Evolutionary conservation across 2,797 vertebrate genomes (phyloP), one percentile per base, ranked within the genome.

Genomic region (Knipowitschia caucasica): DNA sequence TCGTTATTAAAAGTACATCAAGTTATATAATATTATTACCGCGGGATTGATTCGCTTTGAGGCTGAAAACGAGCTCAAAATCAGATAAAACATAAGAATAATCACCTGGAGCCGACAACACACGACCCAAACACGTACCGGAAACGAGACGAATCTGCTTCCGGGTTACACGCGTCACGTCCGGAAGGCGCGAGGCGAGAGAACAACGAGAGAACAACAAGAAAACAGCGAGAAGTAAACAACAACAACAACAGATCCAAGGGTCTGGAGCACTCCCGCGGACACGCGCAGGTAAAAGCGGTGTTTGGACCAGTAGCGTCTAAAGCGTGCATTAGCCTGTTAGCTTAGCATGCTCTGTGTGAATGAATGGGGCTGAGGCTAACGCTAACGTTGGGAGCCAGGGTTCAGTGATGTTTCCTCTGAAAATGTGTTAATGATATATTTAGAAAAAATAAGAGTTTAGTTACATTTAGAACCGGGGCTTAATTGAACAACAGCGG

Each of bases 201-300:
- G 2, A 26, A 2, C 1, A 44, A 15, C 1, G 14, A 12, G 4
- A 40, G 8, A 26, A 26, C 6, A 15, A 44, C 0, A 42, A 10
- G 18, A 17, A 4, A 26, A 2, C 1, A 44, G 8, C 1, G 14
- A 12, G 4, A 40, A 8, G 15, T n/a, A 2, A 15, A 44, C 0
- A 42, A n/a, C n/a, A 26, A 2, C 1, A 44, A 15, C 1, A 23
- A 12, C 4, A 40, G 8, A 26, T n/a, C 6, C 8, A 44, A 0
- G 24, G 1, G 4, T n/a, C 24, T 9, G 24, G 12, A 24, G n/a
- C 42, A 27, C 25, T n/a, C 7, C 2, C 23, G 21, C 40, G 40
- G 40, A n/a, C 40, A 43, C 40, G 40, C 23, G 40, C 40, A 43
- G 40, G 40, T 43, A 43, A n/a, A n/a, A 7, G 40, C 5, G 4